Evolutionary conservation across 2,113 vertebrate genomes (phyloP).

Genomic region (Connochaetes taurinus): DNA sequence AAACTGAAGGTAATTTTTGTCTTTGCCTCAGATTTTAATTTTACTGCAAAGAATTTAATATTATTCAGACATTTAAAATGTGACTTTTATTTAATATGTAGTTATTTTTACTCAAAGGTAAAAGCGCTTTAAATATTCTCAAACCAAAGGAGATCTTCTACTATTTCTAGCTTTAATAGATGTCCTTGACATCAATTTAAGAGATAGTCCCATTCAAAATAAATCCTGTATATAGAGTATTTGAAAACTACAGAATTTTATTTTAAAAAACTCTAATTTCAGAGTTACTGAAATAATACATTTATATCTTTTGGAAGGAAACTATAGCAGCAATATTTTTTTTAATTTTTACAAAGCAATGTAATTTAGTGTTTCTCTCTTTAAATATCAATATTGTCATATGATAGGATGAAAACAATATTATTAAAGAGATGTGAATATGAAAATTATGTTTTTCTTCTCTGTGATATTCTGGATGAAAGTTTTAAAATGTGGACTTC

Average conservation of each 20-base stretch:
- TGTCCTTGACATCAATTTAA: constrained; percentile 61
- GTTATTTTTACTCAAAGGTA: constrained; percentile 76
- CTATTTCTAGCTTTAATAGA: constrained; percentile 75
- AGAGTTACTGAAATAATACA: not conserved
- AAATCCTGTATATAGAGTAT: constrained; percentile 14
- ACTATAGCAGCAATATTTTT: not conserved
- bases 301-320: not conserved
- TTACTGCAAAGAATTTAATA: constrained; percentile 59
- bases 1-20: constrained; percentile 64
- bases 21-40: constrained; percentile 65
- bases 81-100: constrained; percentile 72
- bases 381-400: not conserved
- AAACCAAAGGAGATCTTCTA: constrained; percentile 65
- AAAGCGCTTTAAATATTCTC: constrained; percentile 69
- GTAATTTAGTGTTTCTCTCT: not conserved
- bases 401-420: not conserved
- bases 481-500: not conserved
- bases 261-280: constrained; percentile 9
- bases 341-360: not conserved
- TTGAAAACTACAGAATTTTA: not conserved
- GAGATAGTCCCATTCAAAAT: constrained; percentile 61
- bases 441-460: not conserved
- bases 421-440: not conserved
- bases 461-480: not conserved
- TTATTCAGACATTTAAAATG: constrained; percentile 48